Percentiles rank a stretch among this genome's conserved stretches.
phyloP scores from a whole-genome alignment of 2,888 invertebrate genomes.

The Perithous albicinctus region DNA sequence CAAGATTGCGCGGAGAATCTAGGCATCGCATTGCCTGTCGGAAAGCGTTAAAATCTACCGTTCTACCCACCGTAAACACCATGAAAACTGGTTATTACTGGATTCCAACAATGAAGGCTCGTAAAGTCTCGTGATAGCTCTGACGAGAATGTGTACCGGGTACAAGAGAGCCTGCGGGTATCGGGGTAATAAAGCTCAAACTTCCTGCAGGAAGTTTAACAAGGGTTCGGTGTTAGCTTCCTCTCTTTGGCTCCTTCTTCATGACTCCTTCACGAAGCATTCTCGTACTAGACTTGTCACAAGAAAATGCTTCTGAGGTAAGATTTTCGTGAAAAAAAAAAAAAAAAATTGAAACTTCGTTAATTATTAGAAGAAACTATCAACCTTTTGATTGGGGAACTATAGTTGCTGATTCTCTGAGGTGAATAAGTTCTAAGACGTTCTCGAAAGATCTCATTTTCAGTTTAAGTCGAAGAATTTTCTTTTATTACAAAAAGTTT shows the following conservation, averaged over 20 bases:
- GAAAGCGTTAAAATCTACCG: constrained; percentile 27
- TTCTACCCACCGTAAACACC: constrained; percentile 28
- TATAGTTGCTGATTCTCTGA: too few relatives aligned
- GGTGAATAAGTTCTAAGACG: too few relatives aligned
- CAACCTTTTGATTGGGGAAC: too few relatives aligned
- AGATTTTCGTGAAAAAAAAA: neutral
- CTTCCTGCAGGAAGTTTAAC: constrained; percentile 28
- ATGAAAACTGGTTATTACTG: constrained; percentile 50
- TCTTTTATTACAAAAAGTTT: too few relatives aligned
- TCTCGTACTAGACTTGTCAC: neutral
- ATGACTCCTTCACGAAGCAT: neutral
- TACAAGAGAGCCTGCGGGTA: constrained; percentile 23
- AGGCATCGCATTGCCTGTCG: neutral
- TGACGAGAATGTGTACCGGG: constrained; percentile 10
- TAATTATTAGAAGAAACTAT: too few relatives aligned
- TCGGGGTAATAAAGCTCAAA: constrained; percentile 51
- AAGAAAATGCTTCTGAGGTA: neutral
- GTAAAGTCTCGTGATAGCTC: constrained; percentile 42
- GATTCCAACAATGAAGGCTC: constrained; percentile 55
- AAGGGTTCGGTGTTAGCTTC: constrained; percentile 23
- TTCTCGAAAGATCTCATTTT: too few relatives aligned
- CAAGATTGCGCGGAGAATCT: neutral
- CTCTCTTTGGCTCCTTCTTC: neutral
- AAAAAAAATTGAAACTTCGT: too few relatives aligned
- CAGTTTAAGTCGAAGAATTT: too few relatives aligned